These are phyloP conservation scores for Xestia xanthographa DNA, from an alignment of 2,888 invertebrate species.

Conservation along the genomic window DNA sequence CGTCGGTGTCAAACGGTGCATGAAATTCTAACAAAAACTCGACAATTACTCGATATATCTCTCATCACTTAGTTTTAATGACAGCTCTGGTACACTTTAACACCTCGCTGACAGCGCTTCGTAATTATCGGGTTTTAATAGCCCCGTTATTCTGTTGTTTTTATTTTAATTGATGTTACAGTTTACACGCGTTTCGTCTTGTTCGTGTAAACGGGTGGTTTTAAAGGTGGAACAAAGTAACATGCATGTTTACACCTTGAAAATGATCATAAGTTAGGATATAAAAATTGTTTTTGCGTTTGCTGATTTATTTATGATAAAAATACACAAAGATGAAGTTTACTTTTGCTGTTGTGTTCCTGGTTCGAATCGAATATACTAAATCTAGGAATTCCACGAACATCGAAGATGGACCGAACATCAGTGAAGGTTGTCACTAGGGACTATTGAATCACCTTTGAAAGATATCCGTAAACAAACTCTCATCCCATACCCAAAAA, in stretches of 20 bases:
- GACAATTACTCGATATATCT: conserved; percentile 74
- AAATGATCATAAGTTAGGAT: conserved; percentile 22
- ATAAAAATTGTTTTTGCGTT: conserved; percentile 23
- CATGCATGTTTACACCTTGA: conserved; percentile 12
- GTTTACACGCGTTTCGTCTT: conserved; percentile 37
- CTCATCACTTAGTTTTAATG: conserved; percentile 71
- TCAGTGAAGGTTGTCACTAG: neutral
- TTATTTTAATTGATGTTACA: conserved; percentile 59
- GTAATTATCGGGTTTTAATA: conserved; percentile 75
- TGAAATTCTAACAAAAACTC: conserved; percentile 82
- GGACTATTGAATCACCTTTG: neutral
- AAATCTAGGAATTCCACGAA: neutral
- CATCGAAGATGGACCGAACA: neutral
- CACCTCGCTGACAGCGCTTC: conserved; percentile 73
- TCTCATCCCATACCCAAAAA: neutral
- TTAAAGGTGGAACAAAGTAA: conserved; percentile 3
- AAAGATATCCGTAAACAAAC: neutral
- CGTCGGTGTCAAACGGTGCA: conserved; percentile 75
- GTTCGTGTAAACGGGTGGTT: conserved; percentile 20
- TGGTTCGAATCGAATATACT: neutral
- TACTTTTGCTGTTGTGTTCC: neutral
- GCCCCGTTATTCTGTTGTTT: conserved; percentile 67
- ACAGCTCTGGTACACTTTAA: conserved; percentile 71
- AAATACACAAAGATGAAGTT: neutral
- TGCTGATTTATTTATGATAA: conserved; percentile 20